Percentiles rank a stretch among this genome's conserved stretches.
Evolutionary conservation across 2,797 vertebrate genomes (phyloP).

Genomic region (Sebastes taczanowskii): DNA sequence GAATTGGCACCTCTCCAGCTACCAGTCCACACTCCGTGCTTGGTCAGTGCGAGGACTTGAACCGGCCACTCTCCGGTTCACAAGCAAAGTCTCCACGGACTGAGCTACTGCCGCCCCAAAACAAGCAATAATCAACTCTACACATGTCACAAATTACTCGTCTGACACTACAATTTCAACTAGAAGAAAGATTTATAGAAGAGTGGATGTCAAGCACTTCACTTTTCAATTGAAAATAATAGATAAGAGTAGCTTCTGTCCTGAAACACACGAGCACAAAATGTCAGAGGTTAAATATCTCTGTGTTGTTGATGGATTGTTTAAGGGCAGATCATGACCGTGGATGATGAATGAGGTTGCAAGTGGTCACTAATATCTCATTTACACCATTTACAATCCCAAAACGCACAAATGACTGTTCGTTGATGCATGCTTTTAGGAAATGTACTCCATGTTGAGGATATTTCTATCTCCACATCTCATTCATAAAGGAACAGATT

Average conservation of each 20-base stretch:
- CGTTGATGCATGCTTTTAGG: neutral
- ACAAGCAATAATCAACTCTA: neutral
- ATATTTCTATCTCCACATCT: neutral
- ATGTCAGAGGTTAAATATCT: constrained; percentile 2
- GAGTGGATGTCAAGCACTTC: neutral
- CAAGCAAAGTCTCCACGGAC: neutral
- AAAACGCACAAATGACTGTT: fast-evolving
- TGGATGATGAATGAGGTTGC: neutral
- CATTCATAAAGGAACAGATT: neutral
- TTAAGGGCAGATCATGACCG: neutral
- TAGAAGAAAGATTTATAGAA: neutral
- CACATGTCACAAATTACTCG: neutral
- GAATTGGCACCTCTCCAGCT: too few species aligned
- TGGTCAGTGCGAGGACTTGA: too few species aligned
- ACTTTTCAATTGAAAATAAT: neutral
- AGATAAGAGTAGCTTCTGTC: neutral
- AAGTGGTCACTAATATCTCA: neutral
- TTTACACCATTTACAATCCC: neutral
- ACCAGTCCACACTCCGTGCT: too few species aligned
- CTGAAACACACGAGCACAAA: neutral
- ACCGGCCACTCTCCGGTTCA: fast-evolving
- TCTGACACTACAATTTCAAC: neutral
- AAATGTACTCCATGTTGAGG: neutral
- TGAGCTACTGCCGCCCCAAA: neutral
- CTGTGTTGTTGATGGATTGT: neutral